A percentile compares a stretch with the other conserved stretches of the same genome.
Conservation (phyloP, 2,113 vertebrate species). For the Daphoenositta chrysoptera region DNA sequence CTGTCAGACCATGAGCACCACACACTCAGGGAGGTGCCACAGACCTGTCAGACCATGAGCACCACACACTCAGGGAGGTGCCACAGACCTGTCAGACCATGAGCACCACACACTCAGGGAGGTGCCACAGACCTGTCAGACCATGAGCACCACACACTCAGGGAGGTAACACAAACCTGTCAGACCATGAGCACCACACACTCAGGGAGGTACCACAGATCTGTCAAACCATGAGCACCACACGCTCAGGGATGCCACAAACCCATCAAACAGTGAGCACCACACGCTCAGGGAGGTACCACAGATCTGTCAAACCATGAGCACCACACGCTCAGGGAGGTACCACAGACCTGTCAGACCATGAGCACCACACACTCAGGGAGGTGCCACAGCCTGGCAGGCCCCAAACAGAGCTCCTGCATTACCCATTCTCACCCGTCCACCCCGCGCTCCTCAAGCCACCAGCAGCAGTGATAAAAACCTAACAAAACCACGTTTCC, state of each 20-base stretch:
- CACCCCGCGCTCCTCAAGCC: fast-evolving
- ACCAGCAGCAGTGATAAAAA: fast-evolving
- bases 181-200: not conserved
- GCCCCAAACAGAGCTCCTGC: fast-evolving
- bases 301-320: not conserved
- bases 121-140: not conserved
- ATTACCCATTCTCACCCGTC: not conserved
- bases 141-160: not conserved
- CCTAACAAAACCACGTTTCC: too few species aligned
- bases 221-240: too few species aligned
- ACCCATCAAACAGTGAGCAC: fast-evolving
- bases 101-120: not conserved
- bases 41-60: too few species aligned
- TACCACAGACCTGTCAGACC: not conserved
- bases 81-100: too few species aligned
- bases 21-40: too few species aligned
- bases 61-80: too few species aligned
- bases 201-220: fast-evolving
- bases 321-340: not conserved
- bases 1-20: too few species aligned
- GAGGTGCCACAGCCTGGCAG: not conserved
- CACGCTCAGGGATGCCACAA: not conserved
- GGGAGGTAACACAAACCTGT: not conserved
- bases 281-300: not conserved
- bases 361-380: not conserved